Percentiles rank a stretch among this genome's conserved stretches.
phyloP scores from a whole-genome alignment of 2,888 invertebrate species.

The Julus scandinavius region DNA sequence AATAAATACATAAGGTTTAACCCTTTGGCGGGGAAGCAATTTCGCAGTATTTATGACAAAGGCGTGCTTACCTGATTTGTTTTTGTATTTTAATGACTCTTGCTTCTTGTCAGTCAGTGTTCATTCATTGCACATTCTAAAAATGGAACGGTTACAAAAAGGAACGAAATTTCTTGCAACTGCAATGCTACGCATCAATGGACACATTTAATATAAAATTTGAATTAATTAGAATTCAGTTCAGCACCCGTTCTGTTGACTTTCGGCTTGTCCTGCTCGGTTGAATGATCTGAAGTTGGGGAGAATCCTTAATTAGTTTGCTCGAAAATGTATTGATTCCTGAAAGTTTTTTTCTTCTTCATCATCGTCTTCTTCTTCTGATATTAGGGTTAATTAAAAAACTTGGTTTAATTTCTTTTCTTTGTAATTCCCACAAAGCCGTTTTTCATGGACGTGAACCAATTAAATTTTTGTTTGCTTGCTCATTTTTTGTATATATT shows the following conservation, averaged over 20 bases:
- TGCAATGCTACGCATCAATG: background rate
- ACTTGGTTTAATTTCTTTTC: background rate
- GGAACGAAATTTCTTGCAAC: background rate
- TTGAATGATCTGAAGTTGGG: background rate
- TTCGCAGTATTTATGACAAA: background rate
- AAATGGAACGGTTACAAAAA: background rate
- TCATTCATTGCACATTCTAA: background rate
- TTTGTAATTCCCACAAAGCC: constrained; percentile 36
- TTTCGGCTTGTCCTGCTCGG: background rate
- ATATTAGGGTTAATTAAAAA: constrained; percentile 16
- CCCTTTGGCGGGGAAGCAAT: background rate
- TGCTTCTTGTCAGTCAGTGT: background rate
- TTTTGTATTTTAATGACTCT: background rate
- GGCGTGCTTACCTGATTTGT: background rate
- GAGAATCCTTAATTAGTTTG: constrained; percentile 10
- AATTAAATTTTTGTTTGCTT: constrained; percentile 37
- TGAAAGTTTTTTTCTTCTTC: background rate
- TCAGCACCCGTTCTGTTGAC: background rate
- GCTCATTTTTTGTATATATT: background rate
- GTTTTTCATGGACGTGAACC: background rate
- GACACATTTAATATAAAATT: background rate
- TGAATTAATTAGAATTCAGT: background rate
- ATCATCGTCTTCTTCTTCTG: background rate
- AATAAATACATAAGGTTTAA: background rate
- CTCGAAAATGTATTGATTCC: background rate